phyloP scores from a whole-genome alignment of 2,113 vertebrate species.

The Phylloscopus trochilus region DNA sequence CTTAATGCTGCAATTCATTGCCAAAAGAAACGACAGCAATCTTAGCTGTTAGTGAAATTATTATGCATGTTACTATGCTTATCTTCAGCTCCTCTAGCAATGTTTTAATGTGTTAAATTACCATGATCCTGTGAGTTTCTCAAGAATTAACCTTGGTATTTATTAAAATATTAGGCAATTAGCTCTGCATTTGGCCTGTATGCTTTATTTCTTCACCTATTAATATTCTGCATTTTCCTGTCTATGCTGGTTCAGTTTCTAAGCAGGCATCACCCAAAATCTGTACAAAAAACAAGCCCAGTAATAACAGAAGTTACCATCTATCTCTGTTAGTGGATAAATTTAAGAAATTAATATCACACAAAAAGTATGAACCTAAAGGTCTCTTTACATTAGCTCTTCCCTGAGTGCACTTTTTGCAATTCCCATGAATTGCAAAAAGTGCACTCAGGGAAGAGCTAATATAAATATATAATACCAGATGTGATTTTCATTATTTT shows the following conservation, averaged over 20 bases:
- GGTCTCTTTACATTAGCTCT: too few relatives aligned
- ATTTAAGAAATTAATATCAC: not conserved
- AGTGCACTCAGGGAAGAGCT: not conserved
- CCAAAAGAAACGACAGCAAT: not conserved
- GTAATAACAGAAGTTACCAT: not conserved
- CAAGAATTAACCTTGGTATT: not conserved
- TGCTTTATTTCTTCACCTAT: not conserved
- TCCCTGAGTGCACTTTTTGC: too few relatives aligned
- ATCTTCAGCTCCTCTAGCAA: not conserved
- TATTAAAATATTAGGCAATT: not conserved
- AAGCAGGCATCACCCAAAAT: not conserved
- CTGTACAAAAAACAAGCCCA: not conserved
- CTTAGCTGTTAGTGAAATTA: not conserved
- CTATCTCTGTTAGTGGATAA: not conserved
- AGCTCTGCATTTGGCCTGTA: not conserved
- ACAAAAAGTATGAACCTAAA: not conserved
- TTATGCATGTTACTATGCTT: not conserved
- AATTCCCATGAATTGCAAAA: not conserved
- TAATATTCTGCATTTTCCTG: not conserved
- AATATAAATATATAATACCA: not conserved
- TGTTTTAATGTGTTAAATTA: not conserved
- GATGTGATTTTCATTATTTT: not conserved
- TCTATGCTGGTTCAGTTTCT: not conserved
- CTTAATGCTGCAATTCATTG: not conserved
- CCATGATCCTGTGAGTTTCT: not conserved